A percentile compares a stretch with the other conserved stretches of the same genome.
Evolutionary conservation across 1,140 invertebrate species (phyloP).

Genomic region (Ips typographus): DNA sequence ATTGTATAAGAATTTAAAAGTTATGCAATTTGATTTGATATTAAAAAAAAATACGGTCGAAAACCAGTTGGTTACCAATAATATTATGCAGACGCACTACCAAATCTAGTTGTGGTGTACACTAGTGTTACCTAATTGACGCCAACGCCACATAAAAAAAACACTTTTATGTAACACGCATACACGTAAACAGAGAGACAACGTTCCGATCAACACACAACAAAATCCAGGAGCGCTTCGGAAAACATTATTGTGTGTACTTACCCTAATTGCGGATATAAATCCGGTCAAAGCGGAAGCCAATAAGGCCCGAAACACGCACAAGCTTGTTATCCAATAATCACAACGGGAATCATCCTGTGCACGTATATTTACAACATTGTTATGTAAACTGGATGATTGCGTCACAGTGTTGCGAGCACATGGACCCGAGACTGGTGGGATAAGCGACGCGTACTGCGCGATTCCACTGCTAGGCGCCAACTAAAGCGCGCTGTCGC

Average conservation of each 20-base stretch:
- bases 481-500: not conserved
- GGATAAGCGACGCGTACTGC: not conserved
- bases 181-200: not conserved
- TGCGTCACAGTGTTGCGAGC: constrained; percentile 12
- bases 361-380: constrained; percentile 12
- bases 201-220: not conserved
- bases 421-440: constrained; percentile 6
- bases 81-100: no score
- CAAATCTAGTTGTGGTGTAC: no score
- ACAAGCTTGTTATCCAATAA: constrained; percentile 5
- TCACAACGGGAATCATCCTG: not conserved
- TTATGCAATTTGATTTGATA: no score
- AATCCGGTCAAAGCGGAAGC: not conserved
- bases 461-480: not conserved
- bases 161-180: not conserved
- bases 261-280: not conserved
- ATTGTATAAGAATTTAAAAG: no score
- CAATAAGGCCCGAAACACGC: not conserved
- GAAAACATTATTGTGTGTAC: no score
- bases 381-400: constrained; percentile 21
- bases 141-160: not conserved
- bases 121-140: not conserved
- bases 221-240: no score
- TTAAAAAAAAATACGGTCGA: no score
- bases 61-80: no score